These are phyloP conservation scores for Tauraco hartlaubi DNA, from an alignment of 2,797 vertebrate species.

Conservation along the genomic window DNA sequence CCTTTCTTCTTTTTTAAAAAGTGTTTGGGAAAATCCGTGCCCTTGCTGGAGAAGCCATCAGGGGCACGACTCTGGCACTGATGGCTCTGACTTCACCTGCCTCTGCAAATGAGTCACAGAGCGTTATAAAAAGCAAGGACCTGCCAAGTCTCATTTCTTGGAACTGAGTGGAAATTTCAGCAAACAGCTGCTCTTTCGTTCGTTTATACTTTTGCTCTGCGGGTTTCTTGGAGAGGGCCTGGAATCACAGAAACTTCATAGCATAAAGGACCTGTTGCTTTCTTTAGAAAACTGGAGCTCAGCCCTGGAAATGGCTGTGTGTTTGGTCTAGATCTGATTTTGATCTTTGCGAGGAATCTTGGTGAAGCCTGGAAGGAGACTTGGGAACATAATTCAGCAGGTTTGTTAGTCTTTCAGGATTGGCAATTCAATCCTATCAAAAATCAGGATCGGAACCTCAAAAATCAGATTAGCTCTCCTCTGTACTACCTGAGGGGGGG, in stretches of 20 bases:
- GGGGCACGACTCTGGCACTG: background rate
- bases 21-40: background rate
- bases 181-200: constrained; percentile 2
- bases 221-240: background rate
- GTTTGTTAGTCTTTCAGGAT: background rate
- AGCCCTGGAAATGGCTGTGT: background rate
- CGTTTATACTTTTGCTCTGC: background rate
- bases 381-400: background rate
- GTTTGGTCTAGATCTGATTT: background rate
- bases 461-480: background rate
- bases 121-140: constrained; percentile 25
- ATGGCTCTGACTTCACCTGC: constrained; percentile 53
- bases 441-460: background rate
- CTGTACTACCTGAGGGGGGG: background rate
- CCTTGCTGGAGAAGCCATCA: background rate
- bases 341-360: background rate
- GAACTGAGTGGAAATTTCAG: constrained; percentile 12
- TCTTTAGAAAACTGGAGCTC: background rate
- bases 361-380: background rate
- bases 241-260: background rate
- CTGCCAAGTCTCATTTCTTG: constrained; percentile 38
- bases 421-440: background rate
- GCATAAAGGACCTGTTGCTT: constrained; percentile 10
- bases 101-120: constrained; percentile 20
- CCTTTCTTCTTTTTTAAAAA: background rate